These are phyloP conservation scores for Pelecanus crispus DNA, from an alignment of 2,113 vertebrate genomes.

Conservation along the genomic window DNA sequence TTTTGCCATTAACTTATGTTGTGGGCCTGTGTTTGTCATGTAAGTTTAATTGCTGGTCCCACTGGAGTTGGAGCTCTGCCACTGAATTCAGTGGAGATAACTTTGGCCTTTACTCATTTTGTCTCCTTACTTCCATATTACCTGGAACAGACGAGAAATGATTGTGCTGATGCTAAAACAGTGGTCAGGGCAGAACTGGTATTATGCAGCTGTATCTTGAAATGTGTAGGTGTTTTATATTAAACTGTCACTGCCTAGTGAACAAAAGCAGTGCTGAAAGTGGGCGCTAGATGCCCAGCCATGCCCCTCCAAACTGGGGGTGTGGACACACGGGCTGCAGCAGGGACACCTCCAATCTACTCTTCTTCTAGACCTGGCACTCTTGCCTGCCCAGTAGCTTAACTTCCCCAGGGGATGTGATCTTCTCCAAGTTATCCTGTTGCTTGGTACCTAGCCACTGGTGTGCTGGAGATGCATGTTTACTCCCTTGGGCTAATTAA, in stretches of 20 bases:
- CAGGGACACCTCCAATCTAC: background rate
- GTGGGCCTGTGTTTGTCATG: background rate
- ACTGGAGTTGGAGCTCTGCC: background rate
- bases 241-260: background rate
- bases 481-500: background rate
- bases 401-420: background rate
- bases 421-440: background rate
- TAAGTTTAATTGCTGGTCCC: background rate
- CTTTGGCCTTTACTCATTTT: background rate
- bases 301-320: background rate
- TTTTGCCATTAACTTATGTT: background rate
- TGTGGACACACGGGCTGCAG: background rate
- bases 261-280: background rate
- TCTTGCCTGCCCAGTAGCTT: background rate
- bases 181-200: background rate
- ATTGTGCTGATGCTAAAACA: background rate
- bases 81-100: background rate
- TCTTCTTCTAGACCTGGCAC: background rate
- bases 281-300: background rate
- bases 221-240: background rate
- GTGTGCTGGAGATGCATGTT: background rate
- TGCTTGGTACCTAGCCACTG: background rate
- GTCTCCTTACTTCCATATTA: background rate
- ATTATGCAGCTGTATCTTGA: background rate
- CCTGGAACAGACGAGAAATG: background rate